phyloP scores from a whole-genome alignment of 2,888 invertebrate species.

The Amiota mariae region DNA sequence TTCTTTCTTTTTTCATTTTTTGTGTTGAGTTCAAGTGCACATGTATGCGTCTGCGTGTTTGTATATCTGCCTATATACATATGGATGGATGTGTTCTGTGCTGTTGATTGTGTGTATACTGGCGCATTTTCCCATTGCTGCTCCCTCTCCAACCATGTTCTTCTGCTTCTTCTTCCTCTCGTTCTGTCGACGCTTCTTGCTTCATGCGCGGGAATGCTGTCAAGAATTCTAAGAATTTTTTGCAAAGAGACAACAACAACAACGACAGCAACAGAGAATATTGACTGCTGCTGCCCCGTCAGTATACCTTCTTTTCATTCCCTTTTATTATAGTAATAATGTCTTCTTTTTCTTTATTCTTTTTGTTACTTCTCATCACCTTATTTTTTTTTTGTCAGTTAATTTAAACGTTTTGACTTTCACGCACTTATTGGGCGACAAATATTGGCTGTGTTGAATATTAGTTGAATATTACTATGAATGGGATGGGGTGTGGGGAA shows the following conservation, averaged over 20 bases:
- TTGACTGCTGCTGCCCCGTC: neutral
- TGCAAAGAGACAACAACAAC: constrained; percentile 35
- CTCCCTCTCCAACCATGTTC: too few relatives aligned
- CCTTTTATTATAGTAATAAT: neutral
- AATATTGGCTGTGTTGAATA: too few relatives aligned
- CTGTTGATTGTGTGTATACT: constrained; percentile 33
- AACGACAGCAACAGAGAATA: neutral
- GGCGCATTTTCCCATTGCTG: constrained; percentile 15
- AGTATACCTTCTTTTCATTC: too few relatives aligned
- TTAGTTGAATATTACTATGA: too few relatives aligned
- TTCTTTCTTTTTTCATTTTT: neutral
- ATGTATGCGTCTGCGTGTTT: constrained; percentile 42
- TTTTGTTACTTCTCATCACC: too few relatives aligned
- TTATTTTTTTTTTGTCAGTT: too few relatives aligned
- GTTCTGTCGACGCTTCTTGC: constrained; percentile 12
- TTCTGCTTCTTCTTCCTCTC: neutral
- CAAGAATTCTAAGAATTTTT: constrained; percentile 68
- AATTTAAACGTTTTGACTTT: neutral
- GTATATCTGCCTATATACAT: constrained; percentile 43
- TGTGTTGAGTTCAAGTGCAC: constrained; percentile 57
- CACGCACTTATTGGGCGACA: neutral
- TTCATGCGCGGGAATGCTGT: constrained; percentile 64
- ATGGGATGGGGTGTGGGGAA: too few relatives aligned
- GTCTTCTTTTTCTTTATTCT: neutral
- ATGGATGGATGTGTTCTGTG: constrained; percentile 46